phyloP scores from a whole-genome alignment of 35 echinoderm and acorn worm species.

The Heliocidaris tuberculata region DNA sequence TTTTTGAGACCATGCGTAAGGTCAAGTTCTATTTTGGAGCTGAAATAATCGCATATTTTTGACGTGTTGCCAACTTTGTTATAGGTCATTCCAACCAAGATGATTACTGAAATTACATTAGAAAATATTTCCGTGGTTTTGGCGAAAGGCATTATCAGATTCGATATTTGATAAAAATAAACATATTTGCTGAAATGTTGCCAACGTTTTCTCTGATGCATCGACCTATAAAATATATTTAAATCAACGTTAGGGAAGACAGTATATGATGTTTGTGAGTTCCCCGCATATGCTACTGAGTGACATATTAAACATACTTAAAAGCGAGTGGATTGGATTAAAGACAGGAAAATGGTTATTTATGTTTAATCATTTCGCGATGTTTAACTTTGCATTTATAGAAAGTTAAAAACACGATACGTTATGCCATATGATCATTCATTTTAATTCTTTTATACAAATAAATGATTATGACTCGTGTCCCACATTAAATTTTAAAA shows the following conservation, averaged over 20 bases:
- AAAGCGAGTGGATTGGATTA: neutral
- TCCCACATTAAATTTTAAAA: too few relatives aligned
- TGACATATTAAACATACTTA: slow-evolving; percentile 2
- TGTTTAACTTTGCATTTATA: neutral
- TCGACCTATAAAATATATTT: neutral
- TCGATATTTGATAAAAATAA: neutral
- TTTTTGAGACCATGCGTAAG: neutral
- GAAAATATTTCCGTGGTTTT: neutral
- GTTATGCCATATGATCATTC: neutral
- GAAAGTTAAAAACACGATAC: neutral
- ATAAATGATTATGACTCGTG: too few relatives aligned
- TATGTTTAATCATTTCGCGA: neutral
- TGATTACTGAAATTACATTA: neutral
- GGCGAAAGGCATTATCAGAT: neutral
- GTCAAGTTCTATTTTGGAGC: neutral
- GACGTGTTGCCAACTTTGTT: neutral
- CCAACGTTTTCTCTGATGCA: neutral
- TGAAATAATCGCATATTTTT: neutral
- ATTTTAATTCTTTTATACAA: too few relatives aligned
- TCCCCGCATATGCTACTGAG: neutral
- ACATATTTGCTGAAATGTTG: neutral
- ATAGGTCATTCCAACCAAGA: neutral
- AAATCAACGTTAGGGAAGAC: neutral
- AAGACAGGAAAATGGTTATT: neutral
- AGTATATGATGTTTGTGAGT: neutral